Base-by-base conservation (phyloP, 2,113 vertebrate species). In the Ameiurus melas region DNA sequence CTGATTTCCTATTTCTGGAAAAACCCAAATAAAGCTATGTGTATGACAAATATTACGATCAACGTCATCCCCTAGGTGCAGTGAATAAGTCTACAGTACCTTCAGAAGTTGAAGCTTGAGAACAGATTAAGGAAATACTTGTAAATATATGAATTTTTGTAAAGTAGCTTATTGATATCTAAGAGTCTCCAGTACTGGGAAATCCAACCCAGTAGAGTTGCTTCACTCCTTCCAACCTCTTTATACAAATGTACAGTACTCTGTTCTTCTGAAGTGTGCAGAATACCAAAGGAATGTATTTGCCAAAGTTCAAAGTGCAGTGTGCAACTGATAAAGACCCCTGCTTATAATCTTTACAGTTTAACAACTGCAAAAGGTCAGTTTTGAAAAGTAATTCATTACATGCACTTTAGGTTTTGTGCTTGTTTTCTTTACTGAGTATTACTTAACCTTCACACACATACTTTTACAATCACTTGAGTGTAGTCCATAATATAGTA, bases 311-410 rank as follows among this genome's bases (percentile, higher is more conserved):
- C 68, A 86, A 82, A 86, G 85, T 86, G 20, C 58, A 83, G 60
- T 36, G 39, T 86, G 62, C 53, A 84, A 66, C 79, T 89, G 70
- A 85, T 60, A 70, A 62, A 82, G 17, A 80, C 39, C 57, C 85
- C 57, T 25, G 53, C 77, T 73, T 83, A 89, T 87, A 66, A 86
- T 84, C 85, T 89, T 78, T 57, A 82, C 27, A 77, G 53, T 25
- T 64, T 79, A 87, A 55, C 47, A 85, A 36, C 53, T n/a, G 19
- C 53, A 80, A 55, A 85, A 73, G 78, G 55, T 83, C 30, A 71
- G 43, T 19, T 5, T 2, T 68, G 13, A 57, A 83, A 47, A 58
- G 55, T 87, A 83, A 83, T 80, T 75, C 17, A 83, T 87, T 83
- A 73, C 53, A 55, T 36, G 43, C 43, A 16, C 58, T 73, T 85